phyloP scores from a whole-genome alignment of 2,113 vertebrate species.

The Epinephelus lanceolatus region DNA sequence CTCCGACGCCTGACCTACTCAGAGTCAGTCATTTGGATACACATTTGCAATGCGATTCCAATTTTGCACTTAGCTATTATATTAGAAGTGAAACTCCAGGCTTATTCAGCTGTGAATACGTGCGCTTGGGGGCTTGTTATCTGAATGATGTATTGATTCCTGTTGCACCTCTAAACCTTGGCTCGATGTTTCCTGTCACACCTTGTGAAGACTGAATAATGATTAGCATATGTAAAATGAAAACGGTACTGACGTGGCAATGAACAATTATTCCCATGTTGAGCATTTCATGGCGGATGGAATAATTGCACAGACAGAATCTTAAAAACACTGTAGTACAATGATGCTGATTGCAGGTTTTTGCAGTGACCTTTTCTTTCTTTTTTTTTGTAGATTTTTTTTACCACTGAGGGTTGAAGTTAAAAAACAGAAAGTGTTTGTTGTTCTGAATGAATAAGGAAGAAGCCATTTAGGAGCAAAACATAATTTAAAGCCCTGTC shows the following conservation, averaged over 20 bases:
- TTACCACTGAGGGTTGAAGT: constrained; percentile 2
- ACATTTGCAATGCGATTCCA: constrained; percentile 14
- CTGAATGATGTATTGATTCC: constrained; percentile 54
- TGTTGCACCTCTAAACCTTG: constrained; percentile 10
- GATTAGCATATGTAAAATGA: constrained; percentile 18
- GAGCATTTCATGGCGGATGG: constrained; percentile 28
- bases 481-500: constrained; percentile 27
- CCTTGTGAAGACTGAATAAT: constrained; percentile 43
- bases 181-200: constrained; percentile 46
- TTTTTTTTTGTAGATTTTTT: constrained; percentile 7
- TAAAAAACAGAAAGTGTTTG: constrained; percentile 2
- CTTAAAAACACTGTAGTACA: background rate
- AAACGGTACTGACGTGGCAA: background rate
- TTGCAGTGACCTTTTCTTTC: background rate
- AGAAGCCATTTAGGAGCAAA: constrained; percentile 14
- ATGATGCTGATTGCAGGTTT: background rate
- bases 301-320: constrained; percentile 13
- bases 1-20: background rate
- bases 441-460: constrained; percentile 22
- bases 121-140: constrained; percentile 31
- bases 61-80: constrained; percentile 14
- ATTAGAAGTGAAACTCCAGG: constrained; percentile 29
- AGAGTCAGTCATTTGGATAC: constrained; percentile 7
- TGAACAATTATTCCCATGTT: constrained; percentile 31
- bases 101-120: constrained; percentile 34